phyloP scores from a whole-genome alignment of 2,888 invertebrate genomes.

The Nephrotoma guestfalica region DNA sequence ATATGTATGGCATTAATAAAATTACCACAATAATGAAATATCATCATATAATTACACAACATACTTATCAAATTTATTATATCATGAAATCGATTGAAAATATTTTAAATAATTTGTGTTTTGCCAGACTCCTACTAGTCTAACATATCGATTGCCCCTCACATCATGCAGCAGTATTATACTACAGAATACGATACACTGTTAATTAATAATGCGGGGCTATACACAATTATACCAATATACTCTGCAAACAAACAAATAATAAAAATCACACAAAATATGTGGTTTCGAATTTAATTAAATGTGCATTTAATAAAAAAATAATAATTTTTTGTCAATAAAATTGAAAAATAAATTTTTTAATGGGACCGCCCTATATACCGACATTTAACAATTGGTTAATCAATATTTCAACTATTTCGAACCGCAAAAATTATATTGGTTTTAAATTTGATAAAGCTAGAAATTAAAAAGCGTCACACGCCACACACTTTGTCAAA shows the following conservation, averaged over 20 bases:
- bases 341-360: neutral
- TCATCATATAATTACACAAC: neutral
- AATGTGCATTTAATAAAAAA: neutral
- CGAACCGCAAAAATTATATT: neutral
- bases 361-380: neutral
- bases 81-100: neutral
- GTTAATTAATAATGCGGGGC: too few relatives aligned
- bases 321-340: too few relatives aligned
- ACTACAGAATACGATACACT: neutral
- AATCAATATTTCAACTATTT: neutral
- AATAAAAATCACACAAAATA: neutral
- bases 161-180: neutral
- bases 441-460: neutral
- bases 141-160: neutral
- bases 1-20: neutral
- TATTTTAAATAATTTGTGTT: neutral
- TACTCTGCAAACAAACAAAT: neutral
- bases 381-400: neutral
- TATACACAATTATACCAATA: too few relatives aligned
- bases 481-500: neutral
- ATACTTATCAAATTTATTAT: neutral
- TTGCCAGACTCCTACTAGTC: neutral
- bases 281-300: neutral
- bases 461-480: neutral
- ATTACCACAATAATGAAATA: neutral